Evolutionary conservation across 1,140 invertebrate species (phyloP).

Genomic region (Halesus radiatus): DNA sequence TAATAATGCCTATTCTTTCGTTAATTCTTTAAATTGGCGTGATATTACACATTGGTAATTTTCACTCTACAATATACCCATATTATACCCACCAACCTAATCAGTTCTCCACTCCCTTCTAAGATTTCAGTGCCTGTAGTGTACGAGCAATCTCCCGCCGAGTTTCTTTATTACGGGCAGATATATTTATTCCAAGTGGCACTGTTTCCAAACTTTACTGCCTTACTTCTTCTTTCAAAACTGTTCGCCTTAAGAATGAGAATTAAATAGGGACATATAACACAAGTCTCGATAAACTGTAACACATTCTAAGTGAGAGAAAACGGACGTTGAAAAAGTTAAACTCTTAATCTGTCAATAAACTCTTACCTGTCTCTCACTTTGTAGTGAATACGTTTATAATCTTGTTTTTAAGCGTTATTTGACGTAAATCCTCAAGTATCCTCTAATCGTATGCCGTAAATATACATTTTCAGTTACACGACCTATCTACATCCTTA

Average conservation of each 20-base stretch:
- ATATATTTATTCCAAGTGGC: constrained; percentile 44
- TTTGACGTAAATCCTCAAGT: too few species aligned
- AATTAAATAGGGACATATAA: constrained; percentile 32
- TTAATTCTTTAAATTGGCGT: too few species aligned
- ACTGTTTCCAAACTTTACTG: constrained; percentile 23
- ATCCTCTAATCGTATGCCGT: too few species aligned
- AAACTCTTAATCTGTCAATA: too few species aligned
- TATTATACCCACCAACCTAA: background rate
- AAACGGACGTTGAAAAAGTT: background rate
- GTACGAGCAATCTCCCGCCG: background rate
- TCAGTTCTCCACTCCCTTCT: constrained; percentile 11
- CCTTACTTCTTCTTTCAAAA: constrained; percentile 15
- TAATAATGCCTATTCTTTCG: too few species aligned
- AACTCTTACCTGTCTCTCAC: too few species aligned
- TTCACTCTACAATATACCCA: too few species aligned
- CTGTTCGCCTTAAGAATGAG: constrained; percentile 30
- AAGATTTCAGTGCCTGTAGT: background rate
- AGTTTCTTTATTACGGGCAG: constrained; percentile 40
- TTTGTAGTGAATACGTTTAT: too few species aligned
- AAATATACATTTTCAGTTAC: too few species aligned
- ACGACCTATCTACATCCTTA: too few species aligned
- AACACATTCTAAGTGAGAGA: constrained; percentile 19
- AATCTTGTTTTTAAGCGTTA: too few species aligned
- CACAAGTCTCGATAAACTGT: constrained; percentile 16
- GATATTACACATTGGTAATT: too few species aligned